These are phyloP conservation scores for Anagrus nilaparvatae DNA, from an alignment of 1,140 invertebrate species.

Conservation along the genomic window DNA sequence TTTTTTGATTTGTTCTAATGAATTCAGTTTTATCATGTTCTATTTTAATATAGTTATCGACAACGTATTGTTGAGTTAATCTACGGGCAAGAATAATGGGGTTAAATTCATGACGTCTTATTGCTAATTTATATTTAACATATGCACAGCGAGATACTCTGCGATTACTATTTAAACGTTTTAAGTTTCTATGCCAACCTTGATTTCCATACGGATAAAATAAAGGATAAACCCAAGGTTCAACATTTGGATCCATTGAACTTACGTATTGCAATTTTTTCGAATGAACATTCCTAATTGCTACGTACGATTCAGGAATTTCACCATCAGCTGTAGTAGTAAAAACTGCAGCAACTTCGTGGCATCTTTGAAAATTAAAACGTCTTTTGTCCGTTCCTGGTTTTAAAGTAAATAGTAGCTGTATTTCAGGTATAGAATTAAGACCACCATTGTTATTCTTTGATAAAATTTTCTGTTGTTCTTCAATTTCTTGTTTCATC, in stretches of 20 bases:
- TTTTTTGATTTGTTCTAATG: conserved; percentile 3
- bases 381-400: no score
- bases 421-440: no score
- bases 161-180: conserved; percentile 2
- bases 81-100: background rate
- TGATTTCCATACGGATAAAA: conserved; percentile 12
- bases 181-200: conserved; percentile 13
- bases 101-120: conserved; percentile 1
- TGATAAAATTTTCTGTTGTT: no score
- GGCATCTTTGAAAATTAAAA: no score
- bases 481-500: conserved; percentile 3
- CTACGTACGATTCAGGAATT: no score
- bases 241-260: conserved; percentile 5
- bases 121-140: conserved; percentile 3
- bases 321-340: no score
- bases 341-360: no score
- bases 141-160: conserved; percentile 8
- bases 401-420: no score
- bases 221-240: conserved; percentile 12
- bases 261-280: background rate
- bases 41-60: conserved; percentile 5
- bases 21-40: conserved; percentile 6
- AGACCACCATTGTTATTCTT: no score
- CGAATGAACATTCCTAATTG: background rate
- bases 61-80: conserved; percentile 10